Evolutionary conservation across 2,888 invertebrate species (phyloP).

Genomic region (Clanis bilineata): DNA sequence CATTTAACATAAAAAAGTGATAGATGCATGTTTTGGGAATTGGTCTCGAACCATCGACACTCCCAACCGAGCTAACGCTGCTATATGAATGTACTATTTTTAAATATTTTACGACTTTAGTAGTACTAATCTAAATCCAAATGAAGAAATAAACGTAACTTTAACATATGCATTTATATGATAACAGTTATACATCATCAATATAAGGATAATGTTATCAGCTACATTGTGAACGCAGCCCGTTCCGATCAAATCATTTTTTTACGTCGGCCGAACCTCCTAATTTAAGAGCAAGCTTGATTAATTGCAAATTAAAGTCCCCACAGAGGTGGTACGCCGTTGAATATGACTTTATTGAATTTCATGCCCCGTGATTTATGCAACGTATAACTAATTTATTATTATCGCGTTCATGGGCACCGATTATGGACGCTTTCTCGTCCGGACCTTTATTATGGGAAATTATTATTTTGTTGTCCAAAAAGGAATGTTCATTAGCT

Average conservation of each 20-base stretch:
- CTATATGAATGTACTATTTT: no score
- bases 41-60: no score
- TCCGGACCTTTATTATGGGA: conserved; percentile 26
- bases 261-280: conserved; percentile 63
- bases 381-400: conserved; percentile 69
- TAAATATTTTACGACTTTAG: background rate
- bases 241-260: conserved; percentile 48
- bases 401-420: conserved; percentile 40
- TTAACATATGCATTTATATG: background rate
- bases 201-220: background rate
- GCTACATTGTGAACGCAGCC: background rate
- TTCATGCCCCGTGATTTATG: conserved; percentile 76
- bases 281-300: conserved; percentile 71
- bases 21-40: no score
- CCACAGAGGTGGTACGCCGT: conserved; percentile 65
- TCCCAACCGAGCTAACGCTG: no score
- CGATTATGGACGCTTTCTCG: conserved; percentile 46
- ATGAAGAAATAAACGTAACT: no score
- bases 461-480: conserved; percentile 22
- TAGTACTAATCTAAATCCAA: no score
- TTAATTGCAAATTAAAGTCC: conserved; percentile 80
- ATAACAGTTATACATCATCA: background rate
- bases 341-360: conserved; percentile 80
- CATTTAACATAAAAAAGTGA: no score
- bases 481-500: conserved; percentile 8